These are phyloP conservation scores for Coluber constrictor DNA, from an alignment of 2,797 vertebrate species.

Conservation along the genomic window DNA sequence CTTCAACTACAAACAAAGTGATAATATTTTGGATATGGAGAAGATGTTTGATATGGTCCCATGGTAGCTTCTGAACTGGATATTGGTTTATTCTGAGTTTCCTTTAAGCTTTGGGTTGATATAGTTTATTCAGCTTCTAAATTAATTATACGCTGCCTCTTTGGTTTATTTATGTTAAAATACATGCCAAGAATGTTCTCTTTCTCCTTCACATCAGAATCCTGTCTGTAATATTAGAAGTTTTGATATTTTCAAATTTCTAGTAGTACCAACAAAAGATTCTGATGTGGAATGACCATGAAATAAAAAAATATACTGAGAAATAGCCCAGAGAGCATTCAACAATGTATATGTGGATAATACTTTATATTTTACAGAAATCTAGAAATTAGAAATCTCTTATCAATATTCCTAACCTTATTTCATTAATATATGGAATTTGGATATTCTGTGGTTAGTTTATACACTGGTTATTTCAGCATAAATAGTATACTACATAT, in stretches of 20 bases:
- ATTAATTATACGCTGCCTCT: background rate
- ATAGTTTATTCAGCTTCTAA: background rate
- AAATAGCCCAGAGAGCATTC: background rate
- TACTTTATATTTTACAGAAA: background rate
- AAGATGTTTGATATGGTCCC: background rate
- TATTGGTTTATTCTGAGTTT: background rate
- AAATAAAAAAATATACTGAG: background rate
- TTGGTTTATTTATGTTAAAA: background rate
- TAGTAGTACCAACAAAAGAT: background rate
- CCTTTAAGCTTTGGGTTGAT: background rate
- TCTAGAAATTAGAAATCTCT: background rate
- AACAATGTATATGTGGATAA: background rate
- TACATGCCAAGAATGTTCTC: background rate
- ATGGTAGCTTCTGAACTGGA: background rate
- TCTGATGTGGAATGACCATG: background rate
- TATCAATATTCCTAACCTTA: background rate
- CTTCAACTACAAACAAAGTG: background rate
- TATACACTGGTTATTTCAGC: background rate
- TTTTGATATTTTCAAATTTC: background rate
- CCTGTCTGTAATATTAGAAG: background rate
- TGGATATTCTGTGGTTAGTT: background rate
- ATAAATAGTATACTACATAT: background rate
- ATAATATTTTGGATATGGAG: background rate
- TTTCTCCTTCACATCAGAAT: background rate
- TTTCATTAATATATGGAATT: background rate